Evolutionary conservation across 2,797 vertebrate species (phyloP).

Genomic region (Tragopan temminckii): DNA sequence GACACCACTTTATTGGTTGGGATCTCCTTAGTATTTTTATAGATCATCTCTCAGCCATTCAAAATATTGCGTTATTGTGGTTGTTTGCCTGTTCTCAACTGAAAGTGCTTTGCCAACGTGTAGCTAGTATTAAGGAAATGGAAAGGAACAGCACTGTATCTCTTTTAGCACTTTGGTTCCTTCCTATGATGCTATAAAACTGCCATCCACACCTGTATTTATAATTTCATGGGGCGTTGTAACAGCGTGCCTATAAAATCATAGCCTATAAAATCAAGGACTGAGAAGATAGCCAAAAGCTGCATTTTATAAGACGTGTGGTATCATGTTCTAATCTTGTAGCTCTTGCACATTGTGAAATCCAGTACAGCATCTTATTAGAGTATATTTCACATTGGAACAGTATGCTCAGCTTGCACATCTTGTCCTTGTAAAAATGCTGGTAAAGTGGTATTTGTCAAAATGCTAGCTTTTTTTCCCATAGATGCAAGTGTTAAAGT

Average conservation of each 20-base stretch:
- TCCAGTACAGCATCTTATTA: not conserved
- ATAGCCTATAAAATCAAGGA: not conserved
- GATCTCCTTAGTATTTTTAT: not conserved
- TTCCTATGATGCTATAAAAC: not conserved
- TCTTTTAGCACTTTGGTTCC: not conserved
- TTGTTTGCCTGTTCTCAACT: not conserved
- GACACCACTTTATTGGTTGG: not conserved
- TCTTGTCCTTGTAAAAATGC: not conserved
- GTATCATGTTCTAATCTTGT: not conserved
- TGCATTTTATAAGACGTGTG: not conserved
- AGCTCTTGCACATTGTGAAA: not conserved
- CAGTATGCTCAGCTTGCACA: not conserved
- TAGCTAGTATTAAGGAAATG: not conserved
- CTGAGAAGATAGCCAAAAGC: not conserved
- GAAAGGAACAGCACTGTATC: not conserved
- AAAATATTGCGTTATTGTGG: not conserved
- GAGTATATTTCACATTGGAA: not conserved
- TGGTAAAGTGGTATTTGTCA: not conserved
- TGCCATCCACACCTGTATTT: not conserved
- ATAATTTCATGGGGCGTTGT: not conserved
- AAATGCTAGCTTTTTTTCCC: not conserved
- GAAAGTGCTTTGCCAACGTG: not conserved
- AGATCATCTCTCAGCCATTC: not conserved
- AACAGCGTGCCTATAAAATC: not conserved
- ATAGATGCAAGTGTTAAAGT: slow-evolving; percentile 31